Percentiles rank a stretch among this genome's conserved stretches.
phyloP scores from a whole-genome alignment of 2,113 vertebrate genomes.

The Balaeniceps rex region DNA sequence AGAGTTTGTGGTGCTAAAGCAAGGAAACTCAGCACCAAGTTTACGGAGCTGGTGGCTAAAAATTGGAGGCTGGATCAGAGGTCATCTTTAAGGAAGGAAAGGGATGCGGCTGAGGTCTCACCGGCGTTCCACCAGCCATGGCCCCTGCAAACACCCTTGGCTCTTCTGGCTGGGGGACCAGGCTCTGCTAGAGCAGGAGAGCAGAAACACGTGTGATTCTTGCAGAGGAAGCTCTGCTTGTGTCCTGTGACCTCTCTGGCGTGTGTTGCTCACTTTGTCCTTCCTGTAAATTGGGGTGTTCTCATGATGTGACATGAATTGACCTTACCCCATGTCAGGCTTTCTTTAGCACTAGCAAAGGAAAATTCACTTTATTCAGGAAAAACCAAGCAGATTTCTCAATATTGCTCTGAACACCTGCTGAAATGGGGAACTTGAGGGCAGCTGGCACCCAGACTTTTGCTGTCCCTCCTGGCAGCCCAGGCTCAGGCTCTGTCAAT shows the following conservation, averaged over 20 bases:
- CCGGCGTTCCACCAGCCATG: accelerated
- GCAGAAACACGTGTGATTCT: background rate
- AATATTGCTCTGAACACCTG: background rate
- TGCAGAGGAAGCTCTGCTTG: background rate
- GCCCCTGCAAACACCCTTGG: background rate
- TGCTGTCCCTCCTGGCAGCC: background rate
- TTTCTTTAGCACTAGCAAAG: background rate
- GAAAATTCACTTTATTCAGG: background rate
- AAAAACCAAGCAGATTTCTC: background rate
- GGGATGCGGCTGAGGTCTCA: background rate
- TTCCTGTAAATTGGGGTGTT: background rate
- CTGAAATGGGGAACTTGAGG: background rate
- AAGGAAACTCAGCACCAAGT: background rate
- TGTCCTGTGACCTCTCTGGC: background rate
- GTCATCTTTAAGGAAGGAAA: background rate
- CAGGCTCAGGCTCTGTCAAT: background rate
- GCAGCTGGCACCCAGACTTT: background rate
- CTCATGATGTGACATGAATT: background rate
- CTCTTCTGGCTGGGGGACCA: background rate
- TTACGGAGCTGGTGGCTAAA: background rate
- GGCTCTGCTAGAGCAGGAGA: background rate
- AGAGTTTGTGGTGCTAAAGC: background rate
- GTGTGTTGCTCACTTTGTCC: background rate
- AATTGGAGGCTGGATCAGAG: background rate
- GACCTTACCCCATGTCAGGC: background rate